Percentiles rank a stretch among this genome's conserved stretches.
Evolutionary conservation across 2,113 vertebrate species (phyloP).

Genomic region (Ia io): DNA sequence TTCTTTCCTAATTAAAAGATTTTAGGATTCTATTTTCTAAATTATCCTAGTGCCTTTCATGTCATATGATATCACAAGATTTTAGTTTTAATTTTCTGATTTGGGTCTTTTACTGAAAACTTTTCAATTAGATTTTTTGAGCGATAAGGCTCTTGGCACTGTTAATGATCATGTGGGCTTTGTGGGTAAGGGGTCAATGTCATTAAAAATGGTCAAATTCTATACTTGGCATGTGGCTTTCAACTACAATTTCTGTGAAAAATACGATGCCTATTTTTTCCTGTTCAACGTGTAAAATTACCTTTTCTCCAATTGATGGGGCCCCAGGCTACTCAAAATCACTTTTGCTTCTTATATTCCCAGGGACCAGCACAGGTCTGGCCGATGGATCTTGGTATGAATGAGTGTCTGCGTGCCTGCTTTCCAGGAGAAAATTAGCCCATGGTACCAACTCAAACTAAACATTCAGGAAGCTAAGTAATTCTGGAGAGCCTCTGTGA

Average conservation of each 20-base stretch:
- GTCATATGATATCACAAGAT: not conserved
- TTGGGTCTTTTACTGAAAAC: not conserved
- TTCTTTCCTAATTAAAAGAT: not conserved
- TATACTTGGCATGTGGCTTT: not conserved
- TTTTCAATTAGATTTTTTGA: slow-evolving; percentile 1
- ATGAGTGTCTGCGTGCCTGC: not conserved
- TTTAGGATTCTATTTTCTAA: not conserved
- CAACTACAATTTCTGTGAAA: slow-evolving; percentile 8
- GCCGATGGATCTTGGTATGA: not conserved
- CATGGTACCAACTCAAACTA: not conserved
- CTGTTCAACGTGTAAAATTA: not conserved
- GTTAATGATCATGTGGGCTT: not conserved
- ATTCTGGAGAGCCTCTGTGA: not conserved
- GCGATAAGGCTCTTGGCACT: not conserved
- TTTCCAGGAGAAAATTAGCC: slow-evolving; percentile 12
- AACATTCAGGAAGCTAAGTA: not conserved
- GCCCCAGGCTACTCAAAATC: not conserved
- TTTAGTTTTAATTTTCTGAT: slow-evolving; percentile 41
- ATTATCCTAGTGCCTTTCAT: not conserved
- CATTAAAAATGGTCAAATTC: slow-evolving; percentile 18
- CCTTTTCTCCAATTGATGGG: slow-evolving; percentile 16
- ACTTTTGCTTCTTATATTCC: not conserved
- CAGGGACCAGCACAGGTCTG: not conserved
- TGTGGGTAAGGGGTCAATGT: not conserved
- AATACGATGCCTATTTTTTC: not conserved